Evolutionary conservation across 2,113 vertebrate species (phyloP).

Genomic region (Morone saxatilis): DNA sequence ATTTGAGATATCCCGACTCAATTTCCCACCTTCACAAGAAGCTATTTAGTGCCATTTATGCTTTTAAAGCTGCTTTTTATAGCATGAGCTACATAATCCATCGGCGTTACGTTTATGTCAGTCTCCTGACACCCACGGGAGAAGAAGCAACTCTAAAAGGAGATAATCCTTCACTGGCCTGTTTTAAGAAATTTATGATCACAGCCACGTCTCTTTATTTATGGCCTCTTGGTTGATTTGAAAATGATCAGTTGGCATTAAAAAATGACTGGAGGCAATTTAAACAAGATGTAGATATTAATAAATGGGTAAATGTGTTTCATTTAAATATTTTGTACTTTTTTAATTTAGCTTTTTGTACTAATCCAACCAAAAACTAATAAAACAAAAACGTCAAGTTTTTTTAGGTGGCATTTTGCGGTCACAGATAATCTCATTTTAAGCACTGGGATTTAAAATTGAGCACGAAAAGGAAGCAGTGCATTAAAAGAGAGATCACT

Average conservation of each 20-base stretch:
- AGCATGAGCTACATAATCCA: slow-evolving; percentile 4
- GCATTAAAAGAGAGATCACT: slow-evolving; percentile 20
- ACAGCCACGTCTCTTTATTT: neutral
- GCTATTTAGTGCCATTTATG: neutral
- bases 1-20: neutral
- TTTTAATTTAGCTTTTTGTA: neutral
- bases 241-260: neutral
- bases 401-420: neutral
- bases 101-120: slow-evolving; percentile 1
- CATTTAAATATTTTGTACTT: neutral
- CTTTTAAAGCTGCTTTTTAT: neutral
- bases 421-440: slow-evolving; percentile 19
- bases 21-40: slow-evolving; percentile 8
- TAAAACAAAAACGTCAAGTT: neutral
- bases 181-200: neutral
- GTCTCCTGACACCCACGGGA: slow-evolving; percentile 6
- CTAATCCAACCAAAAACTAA: neutral
- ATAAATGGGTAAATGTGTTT: neutral
- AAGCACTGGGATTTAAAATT: slow-evolving; percentile 18
- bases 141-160: neutral
- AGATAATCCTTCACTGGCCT: neutral
- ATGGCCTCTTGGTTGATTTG: neutral
- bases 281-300: neutral
- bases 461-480: slow-evolving; percentile 21
- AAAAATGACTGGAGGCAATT: neutral